Evolutionary conservation across 2,888 invertebrate genomes (phyloP), one percentile per base, ranked within the genome.

Genomic region (Gerris lacustris): DNA sequence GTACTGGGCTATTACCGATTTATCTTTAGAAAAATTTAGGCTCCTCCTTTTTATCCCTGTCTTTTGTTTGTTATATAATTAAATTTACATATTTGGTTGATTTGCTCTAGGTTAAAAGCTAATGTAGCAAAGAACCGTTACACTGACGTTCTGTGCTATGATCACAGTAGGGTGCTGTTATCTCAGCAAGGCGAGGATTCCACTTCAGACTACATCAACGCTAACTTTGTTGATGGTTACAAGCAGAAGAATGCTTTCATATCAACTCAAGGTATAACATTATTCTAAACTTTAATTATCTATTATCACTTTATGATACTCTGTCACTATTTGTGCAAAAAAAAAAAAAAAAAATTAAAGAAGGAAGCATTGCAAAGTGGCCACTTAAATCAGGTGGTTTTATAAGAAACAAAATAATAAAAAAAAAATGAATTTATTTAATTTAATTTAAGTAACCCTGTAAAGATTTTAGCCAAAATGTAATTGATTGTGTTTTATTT

Each of bases 171-270:
- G 77, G 96, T 98, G 74, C 86, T 90, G 75, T 84, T 97, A 73
- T 88, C 92, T 47, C 86, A 86, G 79, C 83, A 87, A 55, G 88
- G 91, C 78, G 87, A 87, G 76, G 91, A 91, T 78, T 85, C 88
- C 75, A 84, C 86, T 77, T 88, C 89, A 68, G 96, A 96, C 82
- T 97, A 97, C 80, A 96, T 97, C 80, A 96, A 98, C 83, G 97
- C 96, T 71, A 97, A 97, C 84, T 97, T 91, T 82, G 96, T 97
- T 70, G 96, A 97, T 83, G 97, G 97, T 18, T 97, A 96, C 83
- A 94, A 94, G 81, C 96, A 96, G 82, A 94, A 94, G 80, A 94
- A 94, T 82, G 96, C 96, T 70, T 98, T 95, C 82, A 97, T 98
- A 79, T 96, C 93, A 79, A 96, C 97, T 77, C 97, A 98, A 86